Conservation (phyloP, 1,140 invertebrate genomes). For the Aphaenogaster rudis region DNA sequence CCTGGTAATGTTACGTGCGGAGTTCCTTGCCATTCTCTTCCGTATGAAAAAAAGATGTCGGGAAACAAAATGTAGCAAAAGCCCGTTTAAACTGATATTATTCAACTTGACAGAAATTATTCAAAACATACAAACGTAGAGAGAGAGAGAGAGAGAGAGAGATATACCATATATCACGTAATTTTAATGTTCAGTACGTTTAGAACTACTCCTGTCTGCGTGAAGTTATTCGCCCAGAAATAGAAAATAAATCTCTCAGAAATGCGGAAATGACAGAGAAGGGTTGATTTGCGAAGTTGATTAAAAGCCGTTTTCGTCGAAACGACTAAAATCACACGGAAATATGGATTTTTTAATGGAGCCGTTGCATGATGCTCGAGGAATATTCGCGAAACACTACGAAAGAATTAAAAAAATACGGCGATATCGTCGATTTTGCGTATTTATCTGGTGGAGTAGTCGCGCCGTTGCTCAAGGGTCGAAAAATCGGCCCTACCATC, state of each 20-base stretch:
- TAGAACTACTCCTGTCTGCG: neutral
- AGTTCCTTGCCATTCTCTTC: neutral
- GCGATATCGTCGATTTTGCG: neutral
- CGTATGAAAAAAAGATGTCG: neutral
- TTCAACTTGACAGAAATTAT: neutral
- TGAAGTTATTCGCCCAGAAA: neutral
- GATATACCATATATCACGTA: neutral
- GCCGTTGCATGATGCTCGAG: neutral
- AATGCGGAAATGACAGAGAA: too few relatives aligned
- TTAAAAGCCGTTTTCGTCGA: neutral
- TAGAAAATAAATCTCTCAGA: neutral
- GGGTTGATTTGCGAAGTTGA: neutral
- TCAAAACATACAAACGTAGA: neutral
- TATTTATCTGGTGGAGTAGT: slow-evolving; percentile 18
- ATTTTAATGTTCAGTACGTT: neutral
- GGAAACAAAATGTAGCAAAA: neutral
- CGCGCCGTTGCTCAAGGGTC: slow-evolving; percentile 31
- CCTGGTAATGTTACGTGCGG: slow-evolving; percentile 8
- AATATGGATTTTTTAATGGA: neutral
- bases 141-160: too few relatives aligned
- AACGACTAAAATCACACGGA: slow-evolving; percentile 7
- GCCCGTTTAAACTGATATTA: slow-evolving; percentile 12
- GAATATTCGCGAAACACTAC: neutral
- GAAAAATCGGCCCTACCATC: slow-evolving; percentile 28
- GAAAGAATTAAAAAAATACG: slow-evolving; percentile 21